These are phyloP conservation scores for Musca domestica DNA, from an alignment of 1,140 invertebrate genomes.

Conservation along the genomic window DNA sequence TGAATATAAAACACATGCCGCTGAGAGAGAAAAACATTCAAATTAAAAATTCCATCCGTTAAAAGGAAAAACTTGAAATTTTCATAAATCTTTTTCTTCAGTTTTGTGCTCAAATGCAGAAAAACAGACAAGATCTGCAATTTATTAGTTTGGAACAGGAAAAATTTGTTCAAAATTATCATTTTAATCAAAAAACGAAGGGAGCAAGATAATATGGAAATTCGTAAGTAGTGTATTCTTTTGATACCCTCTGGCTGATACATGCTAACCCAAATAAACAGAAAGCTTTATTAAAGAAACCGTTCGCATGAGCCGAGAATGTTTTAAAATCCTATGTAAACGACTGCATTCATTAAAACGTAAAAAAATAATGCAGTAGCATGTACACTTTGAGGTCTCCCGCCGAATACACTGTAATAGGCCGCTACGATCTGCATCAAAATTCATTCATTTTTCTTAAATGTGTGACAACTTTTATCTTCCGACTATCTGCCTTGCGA, in stretches of 20 bases:
- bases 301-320: neutral
- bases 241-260: no score
- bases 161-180: no score
- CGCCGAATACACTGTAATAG: constrained; percentile 13
- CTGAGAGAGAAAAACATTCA: no score
- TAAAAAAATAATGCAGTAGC: neutral
- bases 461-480: constrained; percentile 7
- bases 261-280: neutral
- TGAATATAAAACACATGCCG: no score
- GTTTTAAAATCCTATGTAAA: constrained; percentile 1
- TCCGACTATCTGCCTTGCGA: neutral
- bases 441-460: neutral
- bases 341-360: neutral
- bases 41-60: no score
- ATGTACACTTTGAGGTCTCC: neutral
- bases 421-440: neutral
- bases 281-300: neutral
- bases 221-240: neutral
- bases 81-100: no score
- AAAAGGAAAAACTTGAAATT: no score
- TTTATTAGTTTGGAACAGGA: no score
- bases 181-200: no score
- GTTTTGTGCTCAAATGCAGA: no score
- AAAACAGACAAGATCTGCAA: no score
- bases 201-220: neutral